Conservation (phyloP, 2,797 vertebrate genomes). For the Eleutherodactylus coqui region DNA sequence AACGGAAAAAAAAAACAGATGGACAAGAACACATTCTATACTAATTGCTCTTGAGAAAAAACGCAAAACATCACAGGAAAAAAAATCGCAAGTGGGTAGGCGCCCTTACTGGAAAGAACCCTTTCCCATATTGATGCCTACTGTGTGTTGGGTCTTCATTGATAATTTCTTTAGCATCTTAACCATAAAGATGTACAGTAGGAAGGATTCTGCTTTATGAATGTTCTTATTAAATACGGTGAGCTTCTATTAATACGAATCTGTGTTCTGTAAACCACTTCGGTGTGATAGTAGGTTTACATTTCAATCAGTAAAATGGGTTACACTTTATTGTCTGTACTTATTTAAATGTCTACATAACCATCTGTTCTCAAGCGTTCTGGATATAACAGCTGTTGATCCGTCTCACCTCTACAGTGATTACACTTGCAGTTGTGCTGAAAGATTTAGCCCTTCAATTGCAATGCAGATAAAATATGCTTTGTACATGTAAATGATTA, state of each 20-base stretch:
- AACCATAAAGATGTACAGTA: neutral
- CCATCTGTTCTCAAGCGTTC: slow-evolving; percentile 43
- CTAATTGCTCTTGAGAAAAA: no score
- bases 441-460: slow-evolving; percentile 60
- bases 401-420: slow-evolving; percentile 58
- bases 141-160: no score
- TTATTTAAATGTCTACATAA: slow-evolving; percentile 43
- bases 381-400: slow-evolving; percentile 53
- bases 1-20: no score
- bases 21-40: no score
- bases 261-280: neutral
- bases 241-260: neutral
- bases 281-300: slow-evolving; percentile 29
- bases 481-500: slow-evolving; percentile 63
- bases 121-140: no score
- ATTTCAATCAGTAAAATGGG: slow-evolving; percentile 45
- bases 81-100: no score
- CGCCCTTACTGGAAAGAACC: no score
- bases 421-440: slow-evolving; percentile 59
- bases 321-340: slow-evolving; percentile 48
- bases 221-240: neutral
- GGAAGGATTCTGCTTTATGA: neutral
- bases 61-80: no score
- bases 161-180: neutral
- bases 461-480: slow-evolving; percentile 60